phyloP scores from a whole-genome alignment of 1,140 invertebrate genomes.

The Choristoneura fumiferana region DNA sequence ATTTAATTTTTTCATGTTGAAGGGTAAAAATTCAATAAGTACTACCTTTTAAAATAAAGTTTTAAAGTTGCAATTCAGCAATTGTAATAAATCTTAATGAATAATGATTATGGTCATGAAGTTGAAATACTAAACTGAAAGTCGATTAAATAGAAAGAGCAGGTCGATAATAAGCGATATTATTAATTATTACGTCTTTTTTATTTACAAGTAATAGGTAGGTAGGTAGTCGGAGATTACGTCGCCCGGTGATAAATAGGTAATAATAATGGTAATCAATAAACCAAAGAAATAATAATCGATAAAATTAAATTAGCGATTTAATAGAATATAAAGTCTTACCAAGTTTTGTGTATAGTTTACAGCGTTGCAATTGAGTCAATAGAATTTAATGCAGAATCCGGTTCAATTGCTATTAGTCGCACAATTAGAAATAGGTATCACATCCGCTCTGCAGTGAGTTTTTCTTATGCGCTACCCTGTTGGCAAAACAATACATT shows the following conservation, averaged over 20 bases:
- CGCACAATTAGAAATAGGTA: conserved; percentile 9
- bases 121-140: too few species aligned
- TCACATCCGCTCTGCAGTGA: neutral
- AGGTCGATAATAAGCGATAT: neutral
- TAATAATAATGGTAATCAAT: neutral
- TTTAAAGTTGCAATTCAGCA: too few species aligned
- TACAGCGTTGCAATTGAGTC: neutral
- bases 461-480: neutral
- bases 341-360: neutral
- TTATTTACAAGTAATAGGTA: too few species aligned
- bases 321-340: neutral
- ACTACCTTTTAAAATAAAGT: too few species aligned
- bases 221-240: too few species aligned
- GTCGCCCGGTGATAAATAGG: too few species aligned
- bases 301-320: neutral
- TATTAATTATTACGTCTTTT: neutral
- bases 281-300: neutral
- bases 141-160: conserved; percentile 3
- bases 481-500: neutral
- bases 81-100: too few species aligned
- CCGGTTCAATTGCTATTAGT: conserved; percentile 10
- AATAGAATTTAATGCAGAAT: conserved; percentile 15
- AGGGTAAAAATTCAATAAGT: too few species aligned
- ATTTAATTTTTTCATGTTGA: too few species aligned
- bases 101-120: too few species aligned